phyloP scores from a whole-genome alignment of 2,797 vertebrate species.

The Taenioides sp. region DNA sequence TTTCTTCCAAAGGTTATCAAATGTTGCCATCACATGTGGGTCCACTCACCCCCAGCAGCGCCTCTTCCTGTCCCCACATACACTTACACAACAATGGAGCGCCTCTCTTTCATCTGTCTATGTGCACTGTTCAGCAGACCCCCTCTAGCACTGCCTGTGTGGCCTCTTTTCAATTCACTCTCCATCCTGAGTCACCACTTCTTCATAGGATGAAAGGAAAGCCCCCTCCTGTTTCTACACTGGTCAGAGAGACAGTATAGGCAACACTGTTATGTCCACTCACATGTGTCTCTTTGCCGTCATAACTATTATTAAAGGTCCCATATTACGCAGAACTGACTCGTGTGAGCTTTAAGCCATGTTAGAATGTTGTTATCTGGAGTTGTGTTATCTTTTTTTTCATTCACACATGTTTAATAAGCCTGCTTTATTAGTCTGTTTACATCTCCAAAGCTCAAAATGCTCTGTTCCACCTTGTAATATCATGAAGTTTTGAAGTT shows the following conservation, averaged over 20 bases:
- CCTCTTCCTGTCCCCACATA: slow-evolving; percentile 42
- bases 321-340: too few relatives aligned
- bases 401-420: too few relatives aligned
- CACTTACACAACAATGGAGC: slow-evolving; percentile 51
- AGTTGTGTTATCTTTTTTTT: too few relatives aligned
- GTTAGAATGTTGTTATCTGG: too few relatives aligned
- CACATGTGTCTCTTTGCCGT: slow-evolving; percentile 39
- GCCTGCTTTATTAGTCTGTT: too few relatives aligned
- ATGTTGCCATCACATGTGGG: slow-evolving; percentile 4
- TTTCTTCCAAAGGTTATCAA: background rate
- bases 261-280: slow-evolving; percentile 29
- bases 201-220: slow-evolving; percentile 63
- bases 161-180: slow-evolving; percentile 42
- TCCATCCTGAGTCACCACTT: slow-evolving; percentile 62
- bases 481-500: too few relatives aligned
- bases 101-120: slow-evolving; percentile 59
- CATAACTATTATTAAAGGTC: slow-evolving; percentile 46
- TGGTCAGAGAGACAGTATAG: slow-evolving; percentile 55
- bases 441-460: too few relatives aligned
- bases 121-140: slow-evolving; percentile 34
- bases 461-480: too few relatives aligned
- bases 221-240: slow-evolving; percentile 43
- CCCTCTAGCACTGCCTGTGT: slow-evolving; percentile 40
- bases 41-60: background rate
- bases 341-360: too few relatives aligned